Percentiles rank a stretch among this genome's conserved stretches.
These are phyloP conservation scores for Oeneis ivallda DNA, from an alignment of 2,888 invertebrate species.

Conservation along the genomic window DNA sequence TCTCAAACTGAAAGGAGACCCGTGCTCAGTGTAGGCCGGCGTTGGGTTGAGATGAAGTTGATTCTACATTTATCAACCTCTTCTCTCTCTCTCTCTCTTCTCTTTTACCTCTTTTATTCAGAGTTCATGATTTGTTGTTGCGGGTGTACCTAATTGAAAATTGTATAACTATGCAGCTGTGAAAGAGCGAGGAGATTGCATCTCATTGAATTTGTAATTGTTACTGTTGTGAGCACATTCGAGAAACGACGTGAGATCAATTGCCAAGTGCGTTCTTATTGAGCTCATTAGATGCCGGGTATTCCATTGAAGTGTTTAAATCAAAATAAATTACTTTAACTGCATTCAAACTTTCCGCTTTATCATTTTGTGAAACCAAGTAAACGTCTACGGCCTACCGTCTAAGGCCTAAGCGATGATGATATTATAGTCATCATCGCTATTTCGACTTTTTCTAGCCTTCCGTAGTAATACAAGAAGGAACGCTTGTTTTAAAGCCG, in stretches of 20 bases:
- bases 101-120: not conserved
- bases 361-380: not conserved
- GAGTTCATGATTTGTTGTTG: not conserved
- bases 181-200: conserved; percentile 8
- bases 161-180: not conserved
- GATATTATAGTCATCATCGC: no score
- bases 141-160: not conserved
- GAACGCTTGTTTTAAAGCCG: no score
- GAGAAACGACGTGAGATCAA: conserved; percentile 52
- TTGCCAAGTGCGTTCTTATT: conserved; percentile 60
- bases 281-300: conserved; percentile 60
- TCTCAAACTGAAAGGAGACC: no score
- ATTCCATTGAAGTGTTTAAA: conserved; percentile 25
- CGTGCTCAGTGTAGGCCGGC: no score
- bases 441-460: no score
- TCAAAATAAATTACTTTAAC: conserved; percentile 33
- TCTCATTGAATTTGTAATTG: conserved; percentile 30
- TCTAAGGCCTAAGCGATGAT: no score
- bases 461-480: no score
- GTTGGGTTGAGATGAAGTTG: no score
- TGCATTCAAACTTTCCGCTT: not conserved
- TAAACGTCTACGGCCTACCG: no score
- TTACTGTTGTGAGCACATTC: conserved; percentile 42
- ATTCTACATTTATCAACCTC: no score
- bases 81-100: no score